Conservation (phyloP, 2,888 invertebrate genomes). For the Morpho helenor region DNA sequence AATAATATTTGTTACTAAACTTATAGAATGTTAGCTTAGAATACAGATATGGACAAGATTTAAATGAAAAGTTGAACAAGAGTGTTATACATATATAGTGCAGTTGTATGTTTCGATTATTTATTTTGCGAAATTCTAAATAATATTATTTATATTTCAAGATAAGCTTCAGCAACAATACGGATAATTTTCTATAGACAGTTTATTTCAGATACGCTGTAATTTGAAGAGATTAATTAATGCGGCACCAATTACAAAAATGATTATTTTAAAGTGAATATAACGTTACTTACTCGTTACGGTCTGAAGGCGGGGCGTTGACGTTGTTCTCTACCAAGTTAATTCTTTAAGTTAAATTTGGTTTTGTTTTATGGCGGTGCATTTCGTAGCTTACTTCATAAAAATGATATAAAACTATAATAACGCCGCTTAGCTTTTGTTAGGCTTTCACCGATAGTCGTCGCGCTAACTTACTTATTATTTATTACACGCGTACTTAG, state of each 20-base stretch:
- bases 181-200: slow-evolving; percentile 2
- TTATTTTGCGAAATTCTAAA: no score
- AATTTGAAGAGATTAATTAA: slow-evolving; percentile 37
- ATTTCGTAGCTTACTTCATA: slow-evolving; percentile 9
- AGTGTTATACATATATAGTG: no score
- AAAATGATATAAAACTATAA: slow-evolving; percentile 5
- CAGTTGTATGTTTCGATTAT: no score
- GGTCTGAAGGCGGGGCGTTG: slow-evolving; percentile 54
- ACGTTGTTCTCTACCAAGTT: slow-evolving; percentile 41
- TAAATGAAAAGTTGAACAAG: no score
- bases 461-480: no score
- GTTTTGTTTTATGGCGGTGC: slow-evolving; percentile 35
- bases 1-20: no score
- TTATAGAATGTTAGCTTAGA: no score
- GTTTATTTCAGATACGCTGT: background rate
- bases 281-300: slow-evolving; percentile 59
- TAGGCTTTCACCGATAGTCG: slow-evolving; percentile 19
- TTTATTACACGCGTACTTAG: no score
- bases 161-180: background rate
- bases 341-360: slow-evolving; percentile 38
- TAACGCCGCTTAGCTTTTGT: slow-evolving; percentile 9
- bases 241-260: slow-evolving; percentile 44
- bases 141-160: background rate
- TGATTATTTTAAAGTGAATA: slow-evolving; percentile 66
- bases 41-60: no score